Evolutionary conservation across 2,113 vertebrate species (phyloP), one percentile per base, ranked within the genome.

Genomic region (Scalopus aquaticus): DNA sequence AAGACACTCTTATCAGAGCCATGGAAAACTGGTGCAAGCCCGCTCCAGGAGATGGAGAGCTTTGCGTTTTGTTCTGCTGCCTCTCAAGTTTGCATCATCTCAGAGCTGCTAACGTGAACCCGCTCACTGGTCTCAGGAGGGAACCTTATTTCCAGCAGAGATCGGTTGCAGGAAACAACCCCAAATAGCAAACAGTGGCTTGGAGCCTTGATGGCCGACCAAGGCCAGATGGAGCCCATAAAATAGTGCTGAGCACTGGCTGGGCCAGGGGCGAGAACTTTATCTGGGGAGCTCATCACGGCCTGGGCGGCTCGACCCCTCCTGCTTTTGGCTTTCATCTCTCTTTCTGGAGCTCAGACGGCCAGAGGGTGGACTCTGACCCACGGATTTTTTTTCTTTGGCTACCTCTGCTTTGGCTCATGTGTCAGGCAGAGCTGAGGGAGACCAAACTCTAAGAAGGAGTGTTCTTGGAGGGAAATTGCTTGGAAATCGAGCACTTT

Each of bases 261-360:
- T 90, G 12, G 49, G 1, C 20, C 32, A 67, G 44, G 92, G 72
- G 72, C 46, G 88, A 87, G 78, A 39, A 17, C 37, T 69, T 93
- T 96, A 97, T 97, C 97, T 97, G 90, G 56, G 15, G 44, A 93
- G 37, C 83, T 64, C 95, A 97, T 97, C 96, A 72, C n/a, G 79
- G 22, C 88, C 80, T 4, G 97, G 97, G 93, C 97, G 96, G 93
- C 82, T 62, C 95, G 97, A 97, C 97, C 97, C 88, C 79, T 28
- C 2, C 22, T 65, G 81, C 94, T 92, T 86, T 76, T 92, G 96
- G 69, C 90, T 93, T 94, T 96, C 73, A 1, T n/a, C 35, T 78
- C 9, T 49, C 26, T 83, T 69, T 82, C 93, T 87, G 92, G 56
- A 83, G 78, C 92, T 90, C 81, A 58, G 28, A 81, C 56, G 81